A percentile compares a stretch with the other conserved stretches of the same genome.
phyloP scores from a whole-genome alignment of 2,888 invertebrate genomes.

The Ormyrus thymus region DNA sequence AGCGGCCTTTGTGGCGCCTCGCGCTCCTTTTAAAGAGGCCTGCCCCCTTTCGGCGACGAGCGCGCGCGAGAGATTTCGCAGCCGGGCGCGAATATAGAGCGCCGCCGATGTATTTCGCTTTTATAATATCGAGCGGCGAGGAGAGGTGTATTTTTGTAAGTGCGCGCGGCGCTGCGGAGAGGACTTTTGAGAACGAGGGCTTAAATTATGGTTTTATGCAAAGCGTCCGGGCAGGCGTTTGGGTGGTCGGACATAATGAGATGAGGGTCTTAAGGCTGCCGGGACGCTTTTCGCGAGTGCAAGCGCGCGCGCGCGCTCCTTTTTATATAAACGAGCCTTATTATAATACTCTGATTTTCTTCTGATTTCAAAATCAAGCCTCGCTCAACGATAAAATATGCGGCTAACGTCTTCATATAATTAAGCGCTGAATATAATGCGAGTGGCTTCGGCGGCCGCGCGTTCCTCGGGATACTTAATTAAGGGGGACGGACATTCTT shows the following conservation, averaged over 20 bases:
- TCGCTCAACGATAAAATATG: too few relatives aligned
- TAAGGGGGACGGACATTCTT: too few relatives aligned
- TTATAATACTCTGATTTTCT: too few relatives aligned
- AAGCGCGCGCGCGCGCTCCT: background rate
- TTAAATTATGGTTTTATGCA: slow-evolving; percentile 47
- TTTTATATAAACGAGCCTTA: too few relatives aligned
- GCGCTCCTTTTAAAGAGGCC: slow-evolving; percentile 37
- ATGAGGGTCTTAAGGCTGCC: slow-evolving; percentile 39
- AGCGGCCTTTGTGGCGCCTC: background rate
- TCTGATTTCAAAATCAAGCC: too few relatives aligned
- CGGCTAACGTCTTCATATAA: too few relatives aligned
- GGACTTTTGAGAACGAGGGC: background rate
- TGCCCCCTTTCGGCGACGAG: background rate
- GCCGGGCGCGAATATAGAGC: background rate
- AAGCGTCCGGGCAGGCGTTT: slow-evolving; percentile 17
- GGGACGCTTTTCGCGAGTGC: slow-evolving; percentile 18
- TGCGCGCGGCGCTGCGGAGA: background rate
- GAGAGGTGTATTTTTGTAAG: slow-evolving; percentile 14
- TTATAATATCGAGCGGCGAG: slow-evolving; percentile 4
- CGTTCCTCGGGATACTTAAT: too few relatives aligned
- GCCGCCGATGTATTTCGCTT: background rate
- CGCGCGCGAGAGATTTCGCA: background rate
- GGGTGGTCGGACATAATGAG: slow-evolving; percentile 50
- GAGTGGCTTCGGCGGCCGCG: too few relatives aligned
- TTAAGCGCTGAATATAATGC: too few relatives aligned